A percentile compares a stretch with the other conserved stretches of the same genome.
These are phyloP conservation scores for Sogatella furcifera DNA, from an alignment of 1,140 invertebrate genomes.

Conservation along the genomic window DNA sequence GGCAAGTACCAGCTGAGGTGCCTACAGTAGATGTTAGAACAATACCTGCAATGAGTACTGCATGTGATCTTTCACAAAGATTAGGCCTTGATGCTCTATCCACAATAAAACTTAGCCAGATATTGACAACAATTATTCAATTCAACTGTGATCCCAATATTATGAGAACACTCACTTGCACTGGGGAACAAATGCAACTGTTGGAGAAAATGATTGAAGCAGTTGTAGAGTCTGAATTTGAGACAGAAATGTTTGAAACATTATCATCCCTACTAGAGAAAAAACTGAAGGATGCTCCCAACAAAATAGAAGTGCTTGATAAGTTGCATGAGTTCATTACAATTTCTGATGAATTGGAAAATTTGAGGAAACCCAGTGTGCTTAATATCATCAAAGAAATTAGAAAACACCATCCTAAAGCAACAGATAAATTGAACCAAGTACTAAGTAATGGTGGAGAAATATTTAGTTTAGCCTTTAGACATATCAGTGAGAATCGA, in stretches of 20 bases:
- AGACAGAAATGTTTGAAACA: conserved; percentile 15
- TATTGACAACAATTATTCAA: conserved; percentile 18
- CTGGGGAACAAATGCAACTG: neutral
- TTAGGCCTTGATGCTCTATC: conserved; percentile 32
- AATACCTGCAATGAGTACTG: conserved; percentile 32
- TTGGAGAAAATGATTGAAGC: conserved; percentile 15
- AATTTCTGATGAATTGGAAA: conserved; percentile 16
- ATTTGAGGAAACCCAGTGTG: conserved; percentile 37
- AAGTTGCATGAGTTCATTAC: conserved; percentile 17
- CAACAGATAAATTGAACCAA: conserved; percentile 44
- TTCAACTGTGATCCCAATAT: conserved; percentile 5
- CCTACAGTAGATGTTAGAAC: conserved; percentile 44
- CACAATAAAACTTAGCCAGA: conserved; percentile 34
- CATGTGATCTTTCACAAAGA: conserved; percentile 33
- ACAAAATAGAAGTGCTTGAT: conserved; percentile 16
- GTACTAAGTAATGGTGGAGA: conserved; percentile 45
- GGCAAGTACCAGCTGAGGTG: conserved; percentile 46
- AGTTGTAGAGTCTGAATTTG: conserved; percentile 14
- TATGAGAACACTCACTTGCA: neutral
- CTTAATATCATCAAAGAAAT: conserved; percentile 48
- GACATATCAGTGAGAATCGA: conserved; percentile 43
- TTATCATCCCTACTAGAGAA: conserved; percentile 19
- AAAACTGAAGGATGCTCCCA: conserved; percentile 8
- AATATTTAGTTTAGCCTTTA: conserved; percentile 44
- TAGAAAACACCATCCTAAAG: conserved; percentile 36